A percentile compares a stretch with the other conserved stretches of the same genome.
phyloP scores from a whole-genome alignment of 2,888 invertebrate species.

The Pomacea canaliculata region DNA sequence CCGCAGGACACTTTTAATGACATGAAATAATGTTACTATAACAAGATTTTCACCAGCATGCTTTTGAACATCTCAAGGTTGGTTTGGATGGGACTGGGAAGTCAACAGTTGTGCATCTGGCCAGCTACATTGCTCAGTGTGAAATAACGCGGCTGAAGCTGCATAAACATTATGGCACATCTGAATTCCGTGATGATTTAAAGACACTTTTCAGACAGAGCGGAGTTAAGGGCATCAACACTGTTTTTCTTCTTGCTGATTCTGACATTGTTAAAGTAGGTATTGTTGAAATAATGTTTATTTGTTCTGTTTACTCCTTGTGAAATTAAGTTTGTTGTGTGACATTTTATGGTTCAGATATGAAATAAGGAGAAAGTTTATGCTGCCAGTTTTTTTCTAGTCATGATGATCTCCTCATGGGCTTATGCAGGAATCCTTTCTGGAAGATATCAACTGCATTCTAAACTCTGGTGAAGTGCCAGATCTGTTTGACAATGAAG shows the following conservation, averaged over 20 bases:
- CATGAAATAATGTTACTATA: no score
- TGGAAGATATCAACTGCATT: slow-evolving; percentile 69
- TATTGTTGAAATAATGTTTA: background rate
- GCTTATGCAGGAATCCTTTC: slow-evolving; percentile 63
- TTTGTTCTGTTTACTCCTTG: no score
- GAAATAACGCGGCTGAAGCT: slow-evolving; percentile 64
- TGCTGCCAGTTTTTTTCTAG: no score
- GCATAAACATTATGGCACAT: slow-evolving; percentile 61
- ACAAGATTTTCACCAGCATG: no score
- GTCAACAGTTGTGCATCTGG: slow-evolving; percentile 64
- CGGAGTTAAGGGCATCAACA: slow-evolving; percentile 63
- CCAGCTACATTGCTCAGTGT: slow-evolving; percentile 64
- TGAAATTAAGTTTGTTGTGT: no score
- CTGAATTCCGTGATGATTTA: slow-evolving; percentile 68
- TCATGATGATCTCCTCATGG: background rate
- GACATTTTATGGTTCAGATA: no score
- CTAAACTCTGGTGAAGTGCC: slow-evolving; percentile 70
- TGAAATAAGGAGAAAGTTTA: no score
- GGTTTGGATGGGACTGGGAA: slow-evolving; percentile 68
- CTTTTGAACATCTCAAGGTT: slow-evolving; percentile 44
- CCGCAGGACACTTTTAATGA: no score
- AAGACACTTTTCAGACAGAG: slow-evolving; percentile 62
- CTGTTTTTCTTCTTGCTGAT: slow-evolving; percentile 67
- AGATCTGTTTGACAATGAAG: slow-evolving; percentile 69
- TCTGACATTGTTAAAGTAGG: slow-evolving; percentile 67